Conservation (phyloP, 2,888 invertebrate species). For the Lydus trimaculatus region DNA sequence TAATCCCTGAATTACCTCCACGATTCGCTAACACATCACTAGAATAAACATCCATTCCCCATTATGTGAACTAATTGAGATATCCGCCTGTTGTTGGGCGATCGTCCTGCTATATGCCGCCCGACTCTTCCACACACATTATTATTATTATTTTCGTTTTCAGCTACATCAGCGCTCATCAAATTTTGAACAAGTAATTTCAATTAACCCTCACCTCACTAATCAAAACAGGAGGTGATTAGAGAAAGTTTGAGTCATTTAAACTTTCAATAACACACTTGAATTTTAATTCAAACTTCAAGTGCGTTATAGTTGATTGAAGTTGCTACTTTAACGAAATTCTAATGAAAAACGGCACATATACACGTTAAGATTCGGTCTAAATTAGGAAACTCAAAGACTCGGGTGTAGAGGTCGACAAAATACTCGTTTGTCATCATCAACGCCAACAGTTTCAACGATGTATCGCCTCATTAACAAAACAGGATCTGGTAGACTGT, state of each 20-base stretch:
- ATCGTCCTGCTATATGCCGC: not conserved
- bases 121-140: not conserved
- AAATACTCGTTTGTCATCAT: conserved; percentile 46
- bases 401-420: conserved; percentile 16
- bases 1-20: conserved; percentile 25
- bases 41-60: conserved; percentile 15
- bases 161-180: not conserved
- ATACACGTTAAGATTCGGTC: not conserved
- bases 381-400: conserved; percentile 14
- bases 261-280: conserved; percentile 6
- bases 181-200: conserved; percentile 22
- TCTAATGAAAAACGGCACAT: not conserved
- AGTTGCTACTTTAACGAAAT: not conserved
- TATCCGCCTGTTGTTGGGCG: conserved; percentile 17
- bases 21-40: conserved; percentile 23
- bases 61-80: conserved; percentile 26
- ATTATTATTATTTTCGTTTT: too few species aligned
- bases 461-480: conserved; percentile 45
- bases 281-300: not conserved
- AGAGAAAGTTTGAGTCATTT: conserved; percentile 13
- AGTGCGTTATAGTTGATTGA: not conserved
- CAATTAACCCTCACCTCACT: conserved; percentile 20
- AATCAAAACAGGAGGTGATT: conserved; percentile 23
- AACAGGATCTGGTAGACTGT: conserved; percentile 13
- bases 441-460: conserved; percentile 45